Evolutionary conservation across 2,888 invertebrate species (phyloP).

Genomic region (Eupithecia exiguata): DNA sequence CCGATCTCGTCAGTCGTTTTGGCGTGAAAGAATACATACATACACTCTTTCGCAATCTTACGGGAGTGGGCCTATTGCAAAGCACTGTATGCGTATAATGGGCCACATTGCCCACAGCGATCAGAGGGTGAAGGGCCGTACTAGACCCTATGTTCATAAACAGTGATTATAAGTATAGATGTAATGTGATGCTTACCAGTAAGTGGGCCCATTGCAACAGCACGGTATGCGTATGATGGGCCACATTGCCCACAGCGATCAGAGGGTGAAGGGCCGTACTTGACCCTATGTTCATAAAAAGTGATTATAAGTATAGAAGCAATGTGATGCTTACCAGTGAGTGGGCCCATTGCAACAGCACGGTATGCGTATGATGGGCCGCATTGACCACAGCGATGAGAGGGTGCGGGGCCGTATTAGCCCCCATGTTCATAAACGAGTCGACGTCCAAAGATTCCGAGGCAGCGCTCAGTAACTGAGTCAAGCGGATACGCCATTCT

Average conservation of each 20-base stretch:
- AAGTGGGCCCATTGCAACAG: constrained; percentile 74
- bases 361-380: constrained; percentile 71
- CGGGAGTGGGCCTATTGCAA: constrained; percentile 71
- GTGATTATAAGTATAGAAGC: too few species aligned
- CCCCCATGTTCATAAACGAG: constrained; percentile 54
- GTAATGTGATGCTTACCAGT: constrained; percentile 21
- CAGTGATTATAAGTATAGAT: too few species aligned
- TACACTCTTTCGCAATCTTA: constrained; percentile 5
- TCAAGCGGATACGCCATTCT: constrained; percentile 93
- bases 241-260: constrained; percentile 79
- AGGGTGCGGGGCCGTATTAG: constrained; percentile 79
- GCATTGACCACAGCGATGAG: constrained; percentile 80
- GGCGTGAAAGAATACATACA: too few species aligned
- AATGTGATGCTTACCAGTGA: constrained; percentile 26
- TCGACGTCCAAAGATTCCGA: constrained; percentile 55
- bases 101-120: constrained; percentile 78
- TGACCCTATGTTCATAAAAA: constrained; percentile 49
- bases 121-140: constrained; percentile 83
- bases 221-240: constrained; percentile 73
- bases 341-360: constrained; percentile 77
- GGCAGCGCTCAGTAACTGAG: constrained; percentile 86
- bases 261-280: constrained; percentile 82
- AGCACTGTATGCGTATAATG: constrained; percentile 70
- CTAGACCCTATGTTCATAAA: constrained; percentile 49
- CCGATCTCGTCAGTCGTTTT: too few species aligned